Evolutionary conservation across 2,888 invertebrate genomes (phyloP).

Genomic region (Hirudinaria manillensis): DNA sequence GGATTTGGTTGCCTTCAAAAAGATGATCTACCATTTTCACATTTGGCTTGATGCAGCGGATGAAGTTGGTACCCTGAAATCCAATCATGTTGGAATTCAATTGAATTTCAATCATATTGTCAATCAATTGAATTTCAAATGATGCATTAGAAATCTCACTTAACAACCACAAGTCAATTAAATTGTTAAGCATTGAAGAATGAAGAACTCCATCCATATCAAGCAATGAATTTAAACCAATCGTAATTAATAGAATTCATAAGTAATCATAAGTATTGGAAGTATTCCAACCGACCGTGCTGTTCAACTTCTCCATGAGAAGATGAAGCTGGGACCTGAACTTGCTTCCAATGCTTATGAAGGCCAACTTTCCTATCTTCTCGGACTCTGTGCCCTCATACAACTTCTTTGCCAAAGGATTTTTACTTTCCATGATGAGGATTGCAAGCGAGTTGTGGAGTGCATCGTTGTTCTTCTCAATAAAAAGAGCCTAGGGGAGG

Average conservation of each 20-base stretch:
- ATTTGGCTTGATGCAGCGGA: conserved; percentile 95
- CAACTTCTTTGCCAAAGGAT: conserved; percentile 66
- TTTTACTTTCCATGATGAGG: conserved; percentile 81
- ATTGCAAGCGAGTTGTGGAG: conserved; percentile 89
- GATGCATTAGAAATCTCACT: neutral
- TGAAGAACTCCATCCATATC: too few species aligned
- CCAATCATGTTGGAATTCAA: too few species aligned
- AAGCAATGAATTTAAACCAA: too few species aligned
- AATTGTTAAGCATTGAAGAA: neutral
- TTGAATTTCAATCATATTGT: neutral
- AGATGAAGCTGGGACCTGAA: conserved; percentile 83
- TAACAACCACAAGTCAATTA: neutral
- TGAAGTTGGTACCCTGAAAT: conserved; percentile 84
- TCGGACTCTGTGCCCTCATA: conserved; percentile 42
- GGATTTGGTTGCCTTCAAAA: conserved; percentile 80
- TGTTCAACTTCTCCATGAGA: conserved; percentile 84
- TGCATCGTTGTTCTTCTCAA: conserved; percentile 97
- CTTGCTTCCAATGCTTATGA: conserved; percentile 91
- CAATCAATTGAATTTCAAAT: neutral
- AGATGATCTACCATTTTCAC: conserved; percentile 82
- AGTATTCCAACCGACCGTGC: conserved; percentile 60
- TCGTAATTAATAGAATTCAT: too few species aligned
- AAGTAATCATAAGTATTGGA: too few species aligned
- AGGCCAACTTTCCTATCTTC: conserved; percentile 57
- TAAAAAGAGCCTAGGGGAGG: conserved; percentile 69